phyloP scores from a whole-genome alignment of 37 sponge, comb jelly and placozoan species.

The Theonella swinhoei region DNA sequence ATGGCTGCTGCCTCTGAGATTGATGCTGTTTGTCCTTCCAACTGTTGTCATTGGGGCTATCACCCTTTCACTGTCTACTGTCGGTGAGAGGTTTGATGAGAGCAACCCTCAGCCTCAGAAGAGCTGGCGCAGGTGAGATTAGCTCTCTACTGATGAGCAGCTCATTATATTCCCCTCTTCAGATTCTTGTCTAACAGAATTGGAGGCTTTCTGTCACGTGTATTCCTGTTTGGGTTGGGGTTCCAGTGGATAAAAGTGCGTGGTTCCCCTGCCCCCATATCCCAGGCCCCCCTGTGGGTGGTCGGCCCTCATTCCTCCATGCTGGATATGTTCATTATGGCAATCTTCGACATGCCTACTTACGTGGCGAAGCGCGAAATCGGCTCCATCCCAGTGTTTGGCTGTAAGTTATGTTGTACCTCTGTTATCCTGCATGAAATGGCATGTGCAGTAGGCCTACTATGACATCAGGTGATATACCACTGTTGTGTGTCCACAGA shows the following conservation, averaged over 20 bases:
- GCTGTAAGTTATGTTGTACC: constrained; percentile 46
- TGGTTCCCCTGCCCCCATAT: constrained; percentile 21
- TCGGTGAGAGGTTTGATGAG: constrained; percentile 22
- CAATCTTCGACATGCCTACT: constrained; percentile 29
- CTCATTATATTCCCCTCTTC: too few species aligned
- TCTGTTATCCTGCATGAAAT: neutral
- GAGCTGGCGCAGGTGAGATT: constrained; percentile 51
- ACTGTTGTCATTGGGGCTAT: constrained; percentile 11
- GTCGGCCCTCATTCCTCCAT: constrained; percentile 68
- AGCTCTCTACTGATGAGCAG: neutral
- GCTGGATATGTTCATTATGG: constrained; percentile 51
- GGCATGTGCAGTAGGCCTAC: neutral
- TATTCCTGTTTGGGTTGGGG: constrained; percentile 62
- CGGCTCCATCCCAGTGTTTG: constrained; percentile 44
- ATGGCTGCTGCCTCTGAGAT: constrained; percentile 51
- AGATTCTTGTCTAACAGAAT: constrained; percentile 20
- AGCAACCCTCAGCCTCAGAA: constrained; percentile 33
- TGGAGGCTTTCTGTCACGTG: neutral
- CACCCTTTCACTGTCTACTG: neutral
- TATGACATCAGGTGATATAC: neutral
- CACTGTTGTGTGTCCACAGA: constrained; percentile 8
- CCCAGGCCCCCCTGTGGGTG: constrained; percentile 65
- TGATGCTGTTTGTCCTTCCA: constrained; percentile 34
- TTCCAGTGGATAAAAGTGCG: constrained; percentile 59
- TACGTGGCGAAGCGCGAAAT: constrained; percentile 27